These are phyloP conservation scores for Oreochromis spilurus DNA, from an alignment of 2,113 vertebrate species.

Conservation along the genomic window DNA sequence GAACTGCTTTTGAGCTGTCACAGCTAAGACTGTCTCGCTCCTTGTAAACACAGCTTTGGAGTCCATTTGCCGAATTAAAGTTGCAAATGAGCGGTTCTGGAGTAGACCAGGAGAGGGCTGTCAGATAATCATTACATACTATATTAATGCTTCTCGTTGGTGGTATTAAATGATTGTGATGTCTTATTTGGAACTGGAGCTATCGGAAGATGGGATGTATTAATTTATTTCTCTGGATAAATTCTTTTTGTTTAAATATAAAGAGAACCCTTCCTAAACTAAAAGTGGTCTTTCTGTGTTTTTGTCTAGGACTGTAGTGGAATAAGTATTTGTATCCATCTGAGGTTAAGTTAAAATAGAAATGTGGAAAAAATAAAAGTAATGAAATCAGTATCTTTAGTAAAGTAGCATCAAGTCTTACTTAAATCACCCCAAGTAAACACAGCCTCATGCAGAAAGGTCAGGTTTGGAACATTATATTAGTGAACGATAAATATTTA, in stretches of 20 bases:
- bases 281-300: not conserved
- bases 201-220: not conserved
- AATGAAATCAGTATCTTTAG: not conserved
- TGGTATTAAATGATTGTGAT: slow-evolving; percentile 25
- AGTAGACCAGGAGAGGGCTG: slow-evolving; percentile 35
- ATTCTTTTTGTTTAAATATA: not conserved
- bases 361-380: not conserved
- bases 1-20: slow-evolving; percentile 57
- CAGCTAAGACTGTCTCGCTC: slow-evolving; percentile 23
- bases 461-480: not conserved
- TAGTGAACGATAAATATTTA: not conserved
- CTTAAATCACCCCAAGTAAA: not conserved
- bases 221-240: not conserved
- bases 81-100: slow-evolving; percentile 50
- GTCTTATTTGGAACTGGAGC: slow-evolving; percentile 24
- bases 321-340: not conserved
- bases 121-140: slow-evolving; percentile 39
- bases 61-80: slow-evolving; percentile 63
- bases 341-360: not conserved
- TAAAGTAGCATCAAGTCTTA: not conserved
- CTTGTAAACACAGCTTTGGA: slow-evolving; percentile 60
- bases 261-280: not conserved
- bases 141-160: slow-evolving; percentile 15
- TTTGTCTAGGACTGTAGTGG: not conserved
- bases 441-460: not conserved